Conservation (phyloP, 2,888 invertebrate species). For the Lagria hirta region DNA sequence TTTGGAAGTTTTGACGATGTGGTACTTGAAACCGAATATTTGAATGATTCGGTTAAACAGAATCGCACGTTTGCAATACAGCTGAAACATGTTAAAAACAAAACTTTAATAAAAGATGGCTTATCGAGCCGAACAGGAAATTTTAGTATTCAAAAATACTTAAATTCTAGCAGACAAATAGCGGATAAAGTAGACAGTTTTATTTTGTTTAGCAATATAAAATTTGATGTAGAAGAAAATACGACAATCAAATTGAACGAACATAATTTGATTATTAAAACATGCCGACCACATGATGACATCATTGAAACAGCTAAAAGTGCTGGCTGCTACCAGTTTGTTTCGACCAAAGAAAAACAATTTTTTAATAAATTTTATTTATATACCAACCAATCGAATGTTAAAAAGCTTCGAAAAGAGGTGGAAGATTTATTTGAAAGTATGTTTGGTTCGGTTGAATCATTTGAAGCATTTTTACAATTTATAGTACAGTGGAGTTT, state of each 20-base stretch:
- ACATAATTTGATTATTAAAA: too few species aligned
- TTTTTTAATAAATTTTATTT: slow-evolving; percentile 1
- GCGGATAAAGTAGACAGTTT: too few species aligned
- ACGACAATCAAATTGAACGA: too few species aligned
- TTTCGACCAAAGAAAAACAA: neutral
- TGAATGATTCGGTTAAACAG: too few species aligned
- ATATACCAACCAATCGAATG: neutral
- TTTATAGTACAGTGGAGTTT: slow-evolving; percentile 5
- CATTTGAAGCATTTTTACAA: neutral
- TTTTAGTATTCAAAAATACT: neutral
- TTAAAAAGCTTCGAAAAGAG: neutral
- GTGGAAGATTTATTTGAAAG: neutral
- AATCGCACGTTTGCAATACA: slow-evolving; percentile 5
- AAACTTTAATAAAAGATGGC: neutral
- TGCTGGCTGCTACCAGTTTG: slow-evolving; percentile 2
- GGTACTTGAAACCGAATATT: neutral
- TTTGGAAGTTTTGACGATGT: slow-evolving; percentile 6
- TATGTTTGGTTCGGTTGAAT: neutral
- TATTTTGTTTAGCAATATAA: too few species aligned
- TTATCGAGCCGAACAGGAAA: neutral
- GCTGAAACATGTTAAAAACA: slow-evolving; percentile 2
- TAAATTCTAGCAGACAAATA: too few species aligned
- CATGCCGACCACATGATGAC: too few species aligned
- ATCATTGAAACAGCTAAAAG: too few species aligned
- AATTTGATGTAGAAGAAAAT: too few species aligned